phyloP scores from a whole-genome alignment of 2,113 vertebrate species.

The Gymnogyps californianus region DNA sequence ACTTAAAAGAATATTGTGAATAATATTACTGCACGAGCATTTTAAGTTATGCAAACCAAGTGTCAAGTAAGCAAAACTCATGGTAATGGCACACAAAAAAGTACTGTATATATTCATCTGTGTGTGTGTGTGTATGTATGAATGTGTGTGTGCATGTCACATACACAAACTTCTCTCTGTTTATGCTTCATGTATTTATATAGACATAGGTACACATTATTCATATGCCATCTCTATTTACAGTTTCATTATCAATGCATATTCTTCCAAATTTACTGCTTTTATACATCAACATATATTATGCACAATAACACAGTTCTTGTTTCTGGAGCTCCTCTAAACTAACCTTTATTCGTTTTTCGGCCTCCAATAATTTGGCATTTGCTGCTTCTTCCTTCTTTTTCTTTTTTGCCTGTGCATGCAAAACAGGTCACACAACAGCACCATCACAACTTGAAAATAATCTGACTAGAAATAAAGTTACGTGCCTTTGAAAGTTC shows the following conservation, averaged over 20 bases:
- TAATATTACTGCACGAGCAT: neutral
- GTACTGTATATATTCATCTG: too few relatives aligned
- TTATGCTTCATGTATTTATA: neutral
- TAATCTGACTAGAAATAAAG: conserved; percentile 68
- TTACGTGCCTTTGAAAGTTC: conserved; percentile 56
- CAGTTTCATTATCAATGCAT: neutral
- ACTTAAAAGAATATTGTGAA: neutral
- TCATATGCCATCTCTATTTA: neutral
- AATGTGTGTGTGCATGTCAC: neutral
- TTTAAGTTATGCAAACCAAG: neutral
- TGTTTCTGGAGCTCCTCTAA: conserved; percentile 58
- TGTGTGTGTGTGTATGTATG: too few relatives aligned
- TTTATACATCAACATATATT: neutral
- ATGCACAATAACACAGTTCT: conserved; percentile 4
- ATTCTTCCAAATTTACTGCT: neutral
- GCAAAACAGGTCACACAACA: conserved; percentile 83
- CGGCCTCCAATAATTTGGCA: conserved; percentile 93
- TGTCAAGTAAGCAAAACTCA: neutral
- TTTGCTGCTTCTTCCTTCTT: conserved; percentile 95
- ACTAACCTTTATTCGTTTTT: conserved; percentile 95
- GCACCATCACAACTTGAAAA: conserved; percentile 66
- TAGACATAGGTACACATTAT: neutral
- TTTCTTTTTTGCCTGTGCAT: conserved; percentile 91
- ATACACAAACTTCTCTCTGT: neutral
- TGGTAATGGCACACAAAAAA: neutral